These are phyloP conservation scores for Xestia c-nigrum DNA, from an alignment of 2,888 invertebrate species.

Conservation along the genomic window DNA sequence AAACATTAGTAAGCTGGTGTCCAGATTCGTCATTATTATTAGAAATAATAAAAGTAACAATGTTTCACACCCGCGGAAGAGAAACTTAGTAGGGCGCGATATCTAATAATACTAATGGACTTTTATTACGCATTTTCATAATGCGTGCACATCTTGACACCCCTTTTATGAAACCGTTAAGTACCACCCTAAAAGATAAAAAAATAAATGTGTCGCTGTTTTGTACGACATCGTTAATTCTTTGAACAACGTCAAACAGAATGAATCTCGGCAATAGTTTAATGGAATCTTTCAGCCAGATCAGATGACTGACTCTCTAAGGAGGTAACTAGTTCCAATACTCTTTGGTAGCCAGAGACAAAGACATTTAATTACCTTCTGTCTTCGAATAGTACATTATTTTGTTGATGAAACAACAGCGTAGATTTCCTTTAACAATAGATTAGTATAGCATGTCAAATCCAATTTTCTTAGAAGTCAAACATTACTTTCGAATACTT, in stretches of 20 bases:
- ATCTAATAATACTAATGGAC: conserved; percentile 59
- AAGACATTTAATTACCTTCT: conserved; percentile 58
- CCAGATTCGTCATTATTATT: conserved; percentile 21
- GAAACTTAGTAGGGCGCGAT: conserved; percentile 22
- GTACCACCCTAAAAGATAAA: conserved; percentile 19
- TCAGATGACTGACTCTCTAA: conserved; percentile 58
- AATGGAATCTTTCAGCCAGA: conserved; percentile 49
- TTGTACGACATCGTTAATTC: conserved; percentile 9
- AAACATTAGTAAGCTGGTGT: conserved; percentile 2
- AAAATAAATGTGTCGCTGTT: not conserved
- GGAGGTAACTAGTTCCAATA: conserved; percentile 54
- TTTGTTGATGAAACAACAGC: conserved; percentile 50
- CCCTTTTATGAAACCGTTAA: conserved; percentile 44
- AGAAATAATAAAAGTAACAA: not conserved
- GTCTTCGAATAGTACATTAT: conserved; percentile 48
- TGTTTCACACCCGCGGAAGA: conserved; percentile 16
- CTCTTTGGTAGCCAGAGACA: conserved; percentile 49
- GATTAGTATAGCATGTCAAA: conserved; percentile 9
- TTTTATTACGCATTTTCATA: conserved; percentile 57
- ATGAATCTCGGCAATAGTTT: conserved; percentile 31
- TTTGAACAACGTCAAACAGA: conserved; percentile 14
- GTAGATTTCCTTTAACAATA: conserved; percentile 15
- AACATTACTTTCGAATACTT: not conserved
- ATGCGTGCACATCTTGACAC: conserved; percentile 63
- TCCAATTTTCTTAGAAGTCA: conserved; percentile 7